Percentiles rank a stretch among this genome's conserved stretches.
phyloP scores from a whole-genome alignment of 2,797 vertebrate genomes.

The Aplochiton taeniatus region DNA sequence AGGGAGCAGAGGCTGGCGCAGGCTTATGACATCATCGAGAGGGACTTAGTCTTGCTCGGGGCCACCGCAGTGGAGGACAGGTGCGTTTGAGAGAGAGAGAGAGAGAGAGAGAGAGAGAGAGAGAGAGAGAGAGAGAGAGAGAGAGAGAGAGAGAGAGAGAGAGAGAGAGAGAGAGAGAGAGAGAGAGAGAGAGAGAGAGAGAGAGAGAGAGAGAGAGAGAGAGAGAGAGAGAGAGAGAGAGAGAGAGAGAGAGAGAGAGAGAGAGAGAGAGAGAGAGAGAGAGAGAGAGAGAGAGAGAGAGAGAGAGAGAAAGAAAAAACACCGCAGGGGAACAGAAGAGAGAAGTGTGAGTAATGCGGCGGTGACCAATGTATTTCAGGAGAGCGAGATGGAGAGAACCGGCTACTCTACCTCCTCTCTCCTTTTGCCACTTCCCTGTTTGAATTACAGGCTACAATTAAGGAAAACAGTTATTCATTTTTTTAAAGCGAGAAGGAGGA shows the following conservation, averaged over 20 bases:
- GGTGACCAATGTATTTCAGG: no score
- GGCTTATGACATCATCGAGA: conserved; percentile 92
- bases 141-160: neutral
- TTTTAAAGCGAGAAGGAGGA: conserved; percentile 14
- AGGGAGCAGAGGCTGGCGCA: conserved; percentile 90
- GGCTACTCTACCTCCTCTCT: no score
- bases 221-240: neutral
- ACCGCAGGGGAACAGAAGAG: neutral
- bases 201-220: conserved; percentile 7
- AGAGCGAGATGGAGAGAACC: no score
- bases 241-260: neutral
- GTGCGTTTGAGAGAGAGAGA: conserved; percentile 61
- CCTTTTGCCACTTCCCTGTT: no score
- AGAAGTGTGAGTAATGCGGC: no score
- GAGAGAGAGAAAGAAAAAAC: neutral
- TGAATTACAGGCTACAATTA: no score
- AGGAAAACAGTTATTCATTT: no score
- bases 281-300: neutral
- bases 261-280: neutral
- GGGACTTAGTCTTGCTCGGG: conserved; percentile 89
- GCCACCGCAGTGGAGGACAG: conserved; percentile 97
- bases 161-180: no score
- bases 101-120: neutral
- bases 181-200: conserved; percentile 18
- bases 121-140: neutral